Evolutionary conservation across 2,797 vertebrate genomes (phyloP), one percentile per base, ranked within the genome.

Genomic region (Peromyscus melanophrys): DNA sequence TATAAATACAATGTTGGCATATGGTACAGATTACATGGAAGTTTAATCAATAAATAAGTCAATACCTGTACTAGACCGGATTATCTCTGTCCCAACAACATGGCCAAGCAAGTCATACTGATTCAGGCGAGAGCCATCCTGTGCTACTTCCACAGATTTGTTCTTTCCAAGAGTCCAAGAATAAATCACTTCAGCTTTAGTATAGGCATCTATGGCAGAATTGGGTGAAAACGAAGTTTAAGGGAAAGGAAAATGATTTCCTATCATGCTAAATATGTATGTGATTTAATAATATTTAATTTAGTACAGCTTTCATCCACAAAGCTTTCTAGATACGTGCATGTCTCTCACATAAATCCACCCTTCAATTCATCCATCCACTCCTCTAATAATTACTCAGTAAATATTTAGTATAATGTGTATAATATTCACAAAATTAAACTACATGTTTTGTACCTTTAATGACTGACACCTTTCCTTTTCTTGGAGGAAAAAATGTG

Each of bases 41-140:
- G 34, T 27, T 83, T 94, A 21, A 89, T 96, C 91, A 92, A 76
- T 73, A 84, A 97, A 83, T 77, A 63, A 97, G 46, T 37, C 94
- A 96, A 92, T 99, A 99, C 99, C 99, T 99, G 99, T 99, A 98
- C 99, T 99, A 96, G 99, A 99, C 85, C 99, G 99, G 98, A 99
- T 99, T 98, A 99, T 99, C 98, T 99, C 99, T 96, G 99, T 99
- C 80, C 99, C 99, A 95, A 99, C 99, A 63, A 99, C 99, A 7
- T 99, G 99, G 75, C 99, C 99, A 98, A 99, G 98, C 78, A 99
- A 98, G 98, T 99, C 99, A 55, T 99, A 99, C 96, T 99, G 99
- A 98, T 99, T 99, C 89, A 99, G 99, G 85, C 99, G 99, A 91
- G 99, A 99, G 57, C 99, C 99, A 37, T 99, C 99, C 94, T 99